Evolutionary conservation across 2,113 vertebrate genomes (phyloP), one percentile per base, ranked within the genome.

Genomic region (Anoplopoma fimbria): DNA sequence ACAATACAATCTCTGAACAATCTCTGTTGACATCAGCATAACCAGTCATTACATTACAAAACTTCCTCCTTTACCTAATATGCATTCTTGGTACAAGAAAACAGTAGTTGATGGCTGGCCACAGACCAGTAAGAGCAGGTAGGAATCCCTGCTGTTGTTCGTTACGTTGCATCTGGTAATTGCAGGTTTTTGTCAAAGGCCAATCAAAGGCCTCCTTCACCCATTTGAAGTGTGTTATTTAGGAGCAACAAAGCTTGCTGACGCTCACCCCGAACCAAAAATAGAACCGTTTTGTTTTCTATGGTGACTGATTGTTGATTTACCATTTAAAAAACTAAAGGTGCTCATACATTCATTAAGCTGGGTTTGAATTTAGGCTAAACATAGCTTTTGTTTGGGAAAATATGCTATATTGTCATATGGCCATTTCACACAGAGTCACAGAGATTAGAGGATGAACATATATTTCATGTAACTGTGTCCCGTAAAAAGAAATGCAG

Each of bases 71-170:
- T 80, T 62, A 83, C 51, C 62, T 76, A 57, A 81, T 60, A 12
- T 45, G 15, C 67, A 14, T 69, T 86, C 71, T 74, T 45, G 36
- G 64, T 33, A 12, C 27, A 72, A 61, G 80, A 89, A 73, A 88
- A 87, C 85, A 91, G 77, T 79, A 49, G 69, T 89, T 93, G 57
- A 6, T 51, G 64, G 68, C 13, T 72, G 58, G 81, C 87, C 86
- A 69, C 75, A 78, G 60, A 23, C 19, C 25, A 75, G 75, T 55
- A 74, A 75, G 87, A 81, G 51, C 82, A 78, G 63, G 69, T 27
- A 9, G 13, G 55, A 65, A 62, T 64, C 79, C 68, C 55, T 58
- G 2, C 55, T 87, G 88, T 71, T 89, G 79, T 87, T 76, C 9
- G 1, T 65, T 67, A 27, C 23, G 25, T 58, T 75, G 73, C 51